Conservation (phyloP, 2,888 invertebrate species). For the Vesta saturnalis region DNA sequence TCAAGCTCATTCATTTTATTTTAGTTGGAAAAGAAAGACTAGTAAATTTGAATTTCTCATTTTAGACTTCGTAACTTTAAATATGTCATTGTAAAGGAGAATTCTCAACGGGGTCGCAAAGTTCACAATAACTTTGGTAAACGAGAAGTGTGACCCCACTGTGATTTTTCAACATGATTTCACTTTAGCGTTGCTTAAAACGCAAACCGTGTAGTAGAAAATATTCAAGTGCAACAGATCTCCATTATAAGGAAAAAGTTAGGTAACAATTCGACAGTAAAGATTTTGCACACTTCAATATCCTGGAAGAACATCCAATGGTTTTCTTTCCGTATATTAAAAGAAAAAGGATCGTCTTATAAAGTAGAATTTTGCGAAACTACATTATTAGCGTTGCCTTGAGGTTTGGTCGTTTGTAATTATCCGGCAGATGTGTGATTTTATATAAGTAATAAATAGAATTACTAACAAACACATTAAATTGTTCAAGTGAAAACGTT, state of each 20-base stretch:
- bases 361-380: no score
- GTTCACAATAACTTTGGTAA: slow-evolving; percentile 47
- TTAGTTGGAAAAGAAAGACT: slow-evolving; percentile 26
- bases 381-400: no score
- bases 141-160: slow-evolving; percentile 49
- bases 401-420: no score
- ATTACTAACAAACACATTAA: no score
- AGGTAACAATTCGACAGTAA: slow-evolving; percentile 30
- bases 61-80: slow-evolving; percentile 47
- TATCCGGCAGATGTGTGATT: no score
- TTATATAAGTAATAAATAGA: no score
- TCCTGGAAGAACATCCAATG: no score
- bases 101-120: slow-evolving; percentile 47
- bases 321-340: no score
- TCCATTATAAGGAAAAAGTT: slow-evolving; percentile 36
- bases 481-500: no score
- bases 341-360: no score
- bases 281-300: slow-evolving; percentile 14
- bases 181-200: slow-evolving; percentile 51
- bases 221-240: slow-evolving; percentile 50
- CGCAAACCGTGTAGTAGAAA: slow-evolving; percentile 54
- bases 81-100: slow-evolving; percentile 46
- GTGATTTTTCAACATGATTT: slow-evolving; percentile 55
- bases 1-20: slow-evolving; percentile 22
- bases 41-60: slow-evolving; percentile 48